Evolutionary conservation across 2,113 vertebrate species (phyloP), one percentile per base, ranked within the genome.

Genomic region (Gobio gobio): DNA sequence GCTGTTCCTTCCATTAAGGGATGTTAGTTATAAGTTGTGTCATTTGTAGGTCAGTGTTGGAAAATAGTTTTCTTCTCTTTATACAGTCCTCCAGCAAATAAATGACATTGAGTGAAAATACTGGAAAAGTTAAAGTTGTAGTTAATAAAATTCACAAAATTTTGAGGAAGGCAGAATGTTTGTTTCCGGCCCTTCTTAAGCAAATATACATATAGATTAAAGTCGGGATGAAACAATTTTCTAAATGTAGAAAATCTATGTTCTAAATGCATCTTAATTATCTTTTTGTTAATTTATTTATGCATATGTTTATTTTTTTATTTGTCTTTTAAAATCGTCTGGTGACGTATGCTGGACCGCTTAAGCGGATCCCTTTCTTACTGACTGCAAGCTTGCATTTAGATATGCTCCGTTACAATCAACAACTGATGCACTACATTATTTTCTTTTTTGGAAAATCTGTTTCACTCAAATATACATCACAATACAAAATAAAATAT

Each of bases 1-100:
- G 5, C 49, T 51, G 12, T 51, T 87, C 43, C 77, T 84, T 45
- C 20, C 16, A 14, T 78, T 87, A 56, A 45, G 36, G 68, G 10
- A 84, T 84, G 54, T 29, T 29, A 29, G 29, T 29, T 29, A 29
- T 78, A n/a, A 87, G 33, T 49, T 10, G 63, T 83, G 66, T 64
- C 12, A 22, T 74, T 84, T 74, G 3, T 74, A 68, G 75, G 54
- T 83, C 85, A 86, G 29, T 51, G 26, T 64, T 26, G 24, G 45
- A 47, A 64, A 22, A 14, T 0, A 36, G 29, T 43, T 2, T n/a
- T 51, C 12, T n/a, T 47, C 13, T 78, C 24, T 20, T 85, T 58
- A 40, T n/a, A 74, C 18, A 64, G 1, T 74, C 10, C 29, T 61
- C 3, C 77, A 40, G 22, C 2, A 80, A 80, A 63, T 26, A 2